These are phyloP conservation scores for Sebastes goodei DNA, from an alignment of 2,797 vertebrate species.

Conservation along the genomic window DNA sequence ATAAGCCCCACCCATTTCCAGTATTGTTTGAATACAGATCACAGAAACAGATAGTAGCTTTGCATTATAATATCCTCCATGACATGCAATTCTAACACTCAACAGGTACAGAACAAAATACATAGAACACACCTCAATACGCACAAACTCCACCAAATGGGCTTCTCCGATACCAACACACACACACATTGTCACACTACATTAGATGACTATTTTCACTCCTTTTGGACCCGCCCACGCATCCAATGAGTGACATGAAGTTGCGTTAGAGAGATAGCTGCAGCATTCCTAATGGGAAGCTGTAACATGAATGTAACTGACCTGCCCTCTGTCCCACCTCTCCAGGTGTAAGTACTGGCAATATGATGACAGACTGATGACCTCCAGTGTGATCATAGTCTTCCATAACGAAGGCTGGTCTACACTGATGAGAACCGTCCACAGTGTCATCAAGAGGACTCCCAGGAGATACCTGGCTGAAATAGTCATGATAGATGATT, in stretches of 20 bases:
- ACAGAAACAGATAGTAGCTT: background rate
- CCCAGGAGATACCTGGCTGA: constrained; percentile 93
- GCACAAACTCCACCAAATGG: background rate
- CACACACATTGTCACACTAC: background rate
- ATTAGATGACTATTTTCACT: background rate
- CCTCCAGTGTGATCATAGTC: constrained; percentile 95
- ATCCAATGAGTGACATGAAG: background rate
- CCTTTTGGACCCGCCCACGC: background rate
- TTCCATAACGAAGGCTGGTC: constrained; percentile 99
- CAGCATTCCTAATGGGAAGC: background rate
- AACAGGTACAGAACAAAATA: background rate
- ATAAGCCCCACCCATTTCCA: background rate
- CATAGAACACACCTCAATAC: background rate
- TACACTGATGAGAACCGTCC: constrained; percentile 95
- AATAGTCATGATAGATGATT: constrained; percentile 98
- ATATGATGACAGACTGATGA: constrained; percentile 94
- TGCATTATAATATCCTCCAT: background rate
- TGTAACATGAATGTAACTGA: background rate
- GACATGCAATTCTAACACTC: background rate
- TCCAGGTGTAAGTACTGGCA: constrained; percentile 96
- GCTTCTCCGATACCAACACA: background rate
- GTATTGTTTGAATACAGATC: background rate
- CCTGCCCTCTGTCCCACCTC: background rate
- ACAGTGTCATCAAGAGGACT: constrained; percentile 98
- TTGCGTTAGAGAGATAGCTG: too few relatives aligned